Conservation (phyloP, 1,140 invertebrate genomes). For the Argopecten irradians region DNA sequence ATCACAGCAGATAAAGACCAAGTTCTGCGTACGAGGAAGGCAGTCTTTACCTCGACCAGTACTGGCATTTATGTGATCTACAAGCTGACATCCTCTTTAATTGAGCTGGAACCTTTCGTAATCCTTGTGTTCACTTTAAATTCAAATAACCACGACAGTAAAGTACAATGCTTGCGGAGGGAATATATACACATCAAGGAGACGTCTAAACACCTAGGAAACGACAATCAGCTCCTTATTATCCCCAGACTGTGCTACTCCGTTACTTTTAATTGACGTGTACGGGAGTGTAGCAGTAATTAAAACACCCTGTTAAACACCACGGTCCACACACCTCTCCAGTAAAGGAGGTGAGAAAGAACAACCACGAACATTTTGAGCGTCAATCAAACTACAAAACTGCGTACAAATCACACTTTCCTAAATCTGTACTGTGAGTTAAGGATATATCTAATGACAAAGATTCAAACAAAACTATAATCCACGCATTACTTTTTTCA, state of each 20-base stretch:
- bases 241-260: not conserved
- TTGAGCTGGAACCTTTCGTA: not conserved
- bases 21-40: not conserved
- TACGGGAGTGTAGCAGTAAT: not conserved
- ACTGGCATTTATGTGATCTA: not conserved
- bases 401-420: too few species aligned
- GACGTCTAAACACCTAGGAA: not conserved
- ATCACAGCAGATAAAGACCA: not conserved
- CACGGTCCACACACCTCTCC: not conserved
- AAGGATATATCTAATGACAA: too few species aligned
- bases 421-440: too few species aligned
- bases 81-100: not conserved
- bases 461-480: too few species aligned
- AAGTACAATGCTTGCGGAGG: not conserved
- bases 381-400: not conserved
- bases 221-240: not conserved
- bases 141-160: not conserved
- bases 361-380: not conserved
- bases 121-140: not conserved
- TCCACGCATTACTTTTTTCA: too few species aligned
- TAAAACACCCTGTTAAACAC: not conserved
- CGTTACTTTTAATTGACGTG: slow-evolving; percentile 11
- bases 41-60: not conserved
- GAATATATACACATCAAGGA: not conserved
- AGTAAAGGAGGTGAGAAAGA: not conserved